Evolutionary conservation across 2,797 vertebrate species (phyloP).

Genomic region (Sylvia borin): DNA sequence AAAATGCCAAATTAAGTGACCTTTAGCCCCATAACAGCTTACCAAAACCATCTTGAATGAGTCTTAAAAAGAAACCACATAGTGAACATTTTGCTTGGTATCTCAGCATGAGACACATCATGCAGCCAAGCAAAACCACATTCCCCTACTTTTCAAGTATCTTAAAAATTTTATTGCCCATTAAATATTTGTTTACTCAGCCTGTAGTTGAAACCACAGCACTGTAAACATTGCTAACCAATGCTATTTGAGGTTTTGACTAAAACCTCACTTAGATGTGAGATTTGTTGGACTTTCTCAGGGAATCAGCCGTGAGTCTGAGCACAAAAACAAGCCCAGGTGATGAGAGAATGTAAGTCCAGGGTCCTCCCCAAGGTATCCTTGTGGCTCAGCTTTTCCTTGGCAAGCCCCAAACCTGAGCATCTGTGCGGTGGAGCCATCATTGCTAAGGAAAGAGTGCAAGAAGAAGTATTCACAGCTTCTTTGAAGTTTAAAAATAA

Average conservation of each 20-base stretch:
- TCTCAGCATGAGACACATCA: background rate
- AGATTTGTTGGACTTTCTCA: background rate
- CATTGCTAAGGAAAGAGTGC: background rate
- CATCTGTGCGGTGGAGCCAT: accelerated
- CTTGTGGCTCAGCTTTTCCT: background rate
- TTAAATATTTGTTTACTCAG: slow-evolving; percentile 30
- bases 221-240: background rate
- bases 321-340: background rate
- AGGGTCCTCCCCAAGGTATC: accelerated
- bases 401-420: background rate
- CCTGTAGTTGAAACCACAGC: slow-evolving; percentile 26
- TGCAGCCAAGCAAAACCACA: slow-evolving; percentile 39
- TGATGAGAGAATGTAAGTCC: background rate
- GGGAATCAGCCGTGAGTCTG: background rate
- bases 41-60: background rate
- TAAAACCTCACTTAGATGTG: background rate
- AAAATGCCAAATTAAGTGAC: background rate
- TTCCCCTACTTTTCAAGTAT: background rate
- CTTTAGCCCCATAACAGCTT: background rate
- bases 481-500: background rate
- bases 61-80: background rate
- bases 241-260: slow-evolving; percentile 40
- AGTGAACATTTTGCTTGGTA: background rate
- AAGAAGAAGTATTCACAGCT: background rate
- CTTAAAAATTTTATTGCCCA: slow-evolving; percentile 16